These are phyloP conservation scores for Todus mexicanus DNA, from an alignment of 2,797 vertebrate species.

Conservation along the genomic window DNA sequence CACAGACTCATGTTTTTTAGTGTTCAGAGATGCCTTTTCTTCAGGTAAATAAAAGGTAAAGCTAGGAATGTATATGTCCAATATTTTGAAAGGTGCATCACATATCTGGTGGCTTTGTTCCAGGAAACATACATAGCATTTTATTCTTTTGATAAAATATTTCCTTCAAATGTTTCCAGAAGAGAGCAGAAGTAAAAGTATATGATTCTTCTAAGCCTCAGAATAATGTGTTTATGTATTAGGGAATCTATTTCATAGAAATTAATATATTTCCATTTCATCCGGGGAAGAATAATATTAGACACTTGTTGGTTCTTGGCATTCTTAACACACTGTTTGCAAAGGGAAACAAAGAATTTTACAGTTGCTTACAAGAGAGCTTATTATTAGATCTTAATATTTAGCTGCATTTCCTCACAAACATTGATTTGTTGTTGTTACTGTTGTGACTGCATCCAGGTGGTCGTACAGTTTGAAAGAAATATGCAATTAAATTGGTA, in stretches of 20 bases:
- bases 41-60: background rate
- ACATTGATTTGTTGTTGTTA: conserved; percentile 53
- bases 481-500: conserved; percentile 55
- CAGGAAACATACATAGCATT: background rate
- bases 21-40: background rate
- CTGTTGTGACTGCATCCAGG: conserved; percentile 54
- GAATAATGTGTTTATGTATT: conserved; percentile 45
- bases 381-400: conserved; percentile 64
- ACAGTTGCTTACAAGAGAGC: conserved; percentile 43
- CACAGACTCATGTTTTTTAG: background rate
- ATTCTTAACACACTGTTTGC: conserved; percentile 34
- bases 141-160: background rate
- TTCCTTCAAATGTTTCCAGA: conserved; percentile 26
- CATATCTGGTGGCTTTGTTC: background rate
- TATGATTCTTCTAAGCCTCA: conserved; percentile 8
- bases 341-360: conserved; percentile 63
- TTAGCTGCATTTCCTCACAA: conserved; percentile 64
- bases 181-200: conserved; percentile 12
- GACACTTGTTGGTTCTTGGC: conserved; percentile 35
- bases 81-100: background rate
- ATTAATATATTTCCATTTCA: conserved; percentile 66
- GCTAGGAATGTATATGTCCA: background rate
- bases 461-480: conserved; percentile 59
- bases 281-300: conserved; percentile 50
- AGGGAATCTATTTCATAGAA: conserved; percentile 40